Evolutionary conservation across 2,113 vertebrate species (phyloP), one percentile per base, ranked within the genome.

Genomic region (Syngnathus scovelli): DNA sequence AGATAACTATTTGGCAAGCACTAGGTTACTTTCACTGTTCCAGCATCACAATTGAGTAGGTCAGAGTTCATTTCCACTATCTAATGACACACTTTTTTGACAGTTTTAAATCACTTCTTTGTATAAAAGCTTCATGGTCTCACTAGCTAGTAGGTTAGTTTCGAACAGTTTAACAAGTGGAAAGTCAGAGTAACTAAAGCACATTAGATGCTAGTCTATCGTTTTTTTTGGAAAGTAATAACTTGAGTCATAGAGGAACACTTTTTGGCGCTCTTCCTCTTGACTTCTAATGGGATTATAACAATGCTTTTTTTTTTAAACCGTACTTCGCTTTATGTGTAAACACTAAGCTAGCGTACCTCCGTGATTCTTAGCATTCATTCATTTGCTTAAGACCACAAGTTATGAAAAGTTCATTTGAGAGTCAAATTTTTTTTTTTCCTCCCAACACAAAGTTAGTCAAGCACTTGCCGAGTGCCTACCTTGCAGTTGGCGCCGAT

Each of bases 401-500:
- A 12, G 41, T 43, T 43, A 2, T 43, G 12, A 46, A 46, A 46
- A 15, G 44, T 46, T 46, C 5, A 16, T 15, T 46, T 13, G 1
- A 0, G 16, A 48, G 13, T 16, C 44, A 4, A 16, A 46, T n/a
- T 23, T 23, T 23, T 23, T 41, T 18, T 48, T 48, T 48, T 48
- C 15, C 13, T 48, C 5, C 5, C 44, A 46, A 15, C 1, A 6
- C 5, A 48, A 46, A 16, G 44, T 46, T 10, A 12, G 2, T 15
- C 6, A 44, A 43, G 21, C n/a, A 27, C 15, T 36, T 4, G 8
- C 36, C 6, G 36, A 55, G 6, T 4, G 33, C 33, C 15, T 91
- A 98, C 97, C 95, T 96, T 99, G 66, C 87, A 91, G 81, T 91
- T 88, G 7, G 94, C 96, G 76, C 92, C 92, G 58, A 99, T 97